Evolutionary conservation across 2,797 vertebrate genomes (phyloP).

Genomic region (Urosaurus nigricauda): DNA sequence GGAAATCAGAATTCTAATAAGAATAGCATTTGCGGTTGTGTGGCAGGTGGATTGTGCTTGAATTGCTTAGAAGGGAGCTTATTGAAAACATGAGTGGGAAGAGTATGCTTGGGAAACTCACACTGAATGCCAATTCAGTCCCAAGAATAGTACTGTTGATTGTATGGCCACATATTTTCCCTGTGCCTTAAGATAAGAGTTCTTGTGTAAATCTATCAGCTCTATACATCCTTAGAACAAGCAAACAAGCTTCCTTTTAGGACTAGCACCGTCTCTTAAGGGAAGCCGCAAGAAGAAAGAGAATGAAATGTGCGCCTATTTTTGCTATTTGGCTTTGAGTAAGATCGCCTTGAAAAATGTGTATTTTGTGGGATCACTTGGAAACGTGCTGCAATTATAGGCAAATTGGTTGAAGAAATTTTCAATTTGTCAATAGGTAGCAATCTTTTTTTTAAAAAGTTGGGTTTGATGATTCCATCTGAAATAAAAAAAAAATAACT

Average conservation of each 20-base stretch:
- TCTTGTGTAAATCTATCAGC: neutral
- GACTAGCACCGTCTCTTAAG: neutral
- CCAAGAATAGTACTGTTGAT: neutral
- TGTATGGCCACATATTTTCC: neutral
- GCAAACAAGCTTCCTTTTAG: neutral
- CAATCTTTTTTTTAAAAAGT: neutral
- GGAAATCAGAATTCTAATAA: constrained; percentile 6
- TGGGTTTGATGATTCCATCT: neutral
- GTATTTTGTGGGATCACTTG: too few relatives aligned
- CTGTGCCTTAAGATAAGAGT: neutral
- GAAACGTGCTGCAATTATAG: neutral
- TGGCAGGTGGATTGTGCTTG: neutral
- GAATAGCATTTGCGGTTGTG: neutral
- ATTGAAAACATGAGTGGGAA: neutral
- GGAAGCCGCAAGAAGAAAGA: neutral
- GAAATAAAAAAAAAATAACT: neutral
- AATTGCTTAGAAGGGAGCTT: neutral
- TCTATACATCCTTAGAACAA: neutral
- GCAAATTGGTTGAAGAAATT: neutral
- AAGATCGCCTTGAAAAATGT: neutral
- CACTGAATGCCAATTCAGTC: neutral
- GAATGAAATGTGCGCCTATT: neutral
- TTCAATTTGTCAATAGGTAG: neutral
- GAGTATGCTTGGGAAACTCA: neutral
- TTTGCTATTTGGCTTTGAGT: neutral